Conservation (phyloP, 2,888 invertebrate species). For the Acleris emargana region DNA sequence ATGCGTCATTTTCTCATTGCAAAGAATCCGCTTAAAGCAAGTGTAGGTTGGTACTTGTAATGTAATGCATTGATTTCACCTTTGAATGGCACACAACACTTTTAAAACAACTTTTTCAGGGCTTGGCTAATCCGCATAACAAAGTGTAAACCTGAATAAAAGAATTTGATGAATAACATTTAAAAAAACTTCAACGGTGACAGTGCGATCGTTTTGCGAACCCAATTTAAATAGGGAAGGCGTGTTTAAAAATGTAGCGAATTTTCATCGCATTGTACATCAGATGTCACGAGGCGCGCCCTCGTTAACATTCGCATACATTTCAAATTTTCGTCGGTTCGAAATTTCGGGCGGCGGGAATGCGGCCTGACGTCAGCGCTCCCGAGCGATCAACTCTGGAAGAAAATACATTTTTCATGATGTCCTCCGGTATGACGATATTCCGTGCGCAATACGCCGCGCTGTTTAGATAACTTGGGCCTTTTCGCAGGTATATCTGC, state of each 20-base stretch:
- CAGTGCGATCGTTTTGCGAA: conserved; percentile 15
- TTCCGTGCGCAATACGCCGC: conserved; percentile 49
- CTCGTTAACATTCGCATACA: conserved; percentile 41
- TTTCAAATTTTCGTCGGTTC: conserved; percentile 35
- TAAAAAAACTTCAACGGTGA: conserved; percentile 12
- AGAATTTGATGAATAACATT: conserved; percentile 15
- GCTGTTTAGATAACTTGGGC: conserved; percentile 41
- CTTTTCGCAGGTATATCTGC: conserved; percentile 41
- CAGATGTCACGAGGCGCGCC: conserved; percentile 28
- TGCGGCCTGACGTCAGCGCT: conserved; percentile 61
- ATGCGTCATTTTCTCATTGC: conserved; percentile 17
- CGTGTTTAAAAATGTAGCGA: conserved; percentile 19
- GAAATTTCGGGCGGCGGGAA: conserved; percentile 46
- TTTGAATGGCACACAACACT: neutral
- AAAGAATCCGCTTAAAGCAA: conserved; percentile 12
- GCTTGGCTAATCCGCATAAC: conserved; percentile 1
- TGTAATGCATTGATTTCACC: neutral
- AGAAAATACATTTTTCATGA: conserved; percentile 66
- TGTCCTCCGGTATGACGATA: conserved; percentile 50
- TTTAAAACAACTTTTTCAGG: no score
- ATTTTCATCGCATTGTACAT: conserved; percentile 33
- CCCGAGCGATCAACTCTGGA: conserved; percentile 52
- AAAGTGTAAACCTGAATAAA: conserved; percentile 15
- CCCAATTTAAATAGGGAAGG: conserved; percentile 19
- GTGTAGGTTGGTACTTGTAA: neutral